These are phyloP conservation scores for Tadarida brasiliensis DNA, from an alignment of 2,797 vertebrate genomes.

Conservation along the genomic window DNA sequence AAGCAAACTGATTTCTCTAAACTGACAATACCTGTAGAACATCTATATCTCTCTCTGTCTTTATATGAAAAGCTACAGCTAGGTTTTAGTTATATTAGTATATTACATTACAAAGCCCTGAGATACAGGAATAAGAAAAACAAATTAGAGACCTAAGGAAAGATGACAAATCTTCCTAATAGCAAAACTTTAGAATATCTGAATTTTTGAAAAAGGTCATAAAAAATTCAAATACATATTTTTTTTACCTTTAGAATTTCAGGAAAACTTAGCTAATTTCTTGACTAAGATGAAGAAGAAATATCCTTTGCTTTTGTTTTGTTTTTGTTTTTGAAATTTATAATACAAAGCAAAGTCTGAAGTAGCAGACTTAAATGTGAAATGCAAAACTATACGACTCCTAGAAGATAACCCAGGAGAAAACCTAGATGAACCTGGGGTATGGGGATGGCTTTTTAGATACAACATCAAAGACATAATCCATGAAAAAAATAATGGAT, in stretches of 20 bases:
- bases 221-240: background rate
- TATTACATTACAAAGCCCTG: background rate
- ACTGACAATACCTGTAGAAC: background rate
- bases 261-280: background rate
- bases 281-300: background rate
- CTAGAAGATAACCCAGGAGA: background rate
- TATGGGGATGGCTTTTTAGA: background rate
- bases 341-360: background rate
- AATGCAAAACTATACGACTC: background rate
- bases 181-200: background rate
- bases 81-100: background rate
- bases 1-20: background rate
- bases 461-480: background rate
- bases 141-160: background rate
- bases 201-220: background rate
- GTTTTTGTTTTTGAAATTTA: conserved; percentile 9
- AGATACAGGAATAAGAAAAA: background rate
- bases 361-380: background rate
- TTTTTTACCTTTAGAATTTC: background rate
- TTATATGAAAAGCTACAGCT: background rate
- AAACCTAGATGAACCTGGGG: background rate
- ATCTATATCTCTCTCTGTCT: background rate
- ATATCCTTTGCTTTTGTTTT: background rate
- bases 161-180: background rate
- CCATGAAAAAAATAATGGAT: background rate